Evolutionary conservation across 2,113 vertebrate genomes (phyloP).

Genomic region (Benthochromis sp.): DNA sequence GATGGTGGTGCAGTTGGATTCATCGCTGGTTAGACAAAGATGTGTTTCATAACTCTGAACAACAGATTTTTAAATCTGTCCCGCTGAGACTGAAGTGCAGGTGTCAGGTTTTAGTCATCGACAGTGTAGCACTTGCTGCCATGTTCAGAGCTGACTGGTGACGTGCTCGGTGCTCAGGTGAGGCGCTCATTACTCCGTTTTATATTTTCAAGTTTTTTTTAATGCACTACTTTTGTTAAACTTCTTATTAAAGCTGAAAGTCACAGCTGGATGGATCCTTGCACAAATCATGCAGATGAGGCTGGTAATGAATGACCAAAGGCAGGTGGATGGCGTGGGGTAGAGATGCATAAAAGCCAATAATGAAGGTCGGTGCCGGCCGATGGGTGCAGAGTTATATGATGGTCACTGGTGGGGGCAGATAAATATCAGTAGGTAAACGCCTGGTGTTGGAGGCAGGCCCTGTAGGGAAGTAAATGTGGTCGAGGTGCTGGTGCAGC

Average conservation of each 20-base stretch:
- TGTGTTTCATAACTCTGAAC: not conserved
- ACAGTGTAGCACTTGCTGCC: not conserved
- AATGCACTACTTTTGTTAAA: not conserved
- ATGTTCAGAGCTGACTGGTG: not conserved
- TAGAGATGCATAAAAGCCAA: not conserved
- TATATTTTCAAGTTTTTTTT: not conserved
- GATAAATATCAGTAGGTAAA: not conserved
- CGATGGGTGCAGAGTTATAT: not conserved
- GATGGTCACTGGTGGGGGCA: not conserved
- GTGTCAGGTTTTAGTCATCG: not conserved
- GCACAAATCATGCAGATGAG: not conserved
- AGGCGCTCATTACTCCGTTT: not conserved
- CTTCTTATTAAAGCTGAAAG: not conserved
- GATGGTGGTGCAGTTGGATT: not conserved
- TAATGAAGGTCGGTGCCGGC: not conserved
- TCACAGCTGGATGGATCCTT: not conserved
- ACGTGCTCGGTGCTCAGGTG: not conserved
- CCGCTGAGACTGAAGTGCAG: not conserved
- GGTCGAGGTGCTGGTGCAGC: not conserved
- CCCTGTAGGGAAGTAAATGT: not conserved
- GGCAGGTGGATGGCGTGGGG: not conserved
- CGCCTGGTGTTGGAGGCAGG: not conserved
- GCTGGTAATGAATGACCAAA: not conserved
- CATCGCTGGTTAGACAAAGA: not conserved
- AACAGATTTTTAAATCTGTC: not conserved